Evolutionary conservation across 2,797 vertebrate genomes (phyloP).

Genomic region (Helarctos malayanus): DNA sequence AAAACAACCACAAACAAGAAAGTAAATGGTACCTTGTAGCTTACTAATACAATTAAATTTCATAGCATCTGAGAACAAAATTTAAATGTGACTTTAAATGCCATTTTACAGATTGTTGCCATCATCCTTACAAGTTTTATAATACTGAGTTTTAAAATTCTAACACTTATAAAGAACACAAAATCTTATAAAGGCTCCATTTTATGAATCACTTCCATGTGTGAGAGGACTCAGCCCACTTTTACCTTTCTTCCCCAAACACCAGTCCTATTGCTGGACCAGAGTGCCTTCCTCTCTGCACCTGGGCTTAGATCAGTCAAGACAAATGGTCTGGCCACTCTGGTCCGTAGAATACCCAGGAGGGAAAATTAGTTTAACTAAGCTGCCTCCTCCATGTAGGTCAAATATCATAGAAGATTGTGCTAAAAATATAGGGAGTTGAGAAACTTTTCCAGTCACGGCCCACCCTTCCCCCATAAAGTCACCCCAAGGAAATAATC

Average conservation of each 20-base stretch:
- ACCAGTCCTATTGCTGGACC: not conserved
- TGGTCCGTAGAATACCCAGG: not conserved
- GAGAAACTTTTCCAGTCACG: not conserved
- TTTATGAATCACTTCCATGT: slow-evolving; percentile 58
- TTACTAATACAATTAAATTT: slow-evolving; percentile 34
- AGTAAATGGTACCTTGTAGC: not conserved
- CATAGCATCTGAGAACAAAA: not conserved
- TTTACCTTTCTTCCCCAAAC: slow-evolving; percentile 19
- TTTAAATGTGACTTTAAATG: slow-evolving; percentile 15
- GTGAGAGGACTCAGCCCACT: not conserved
- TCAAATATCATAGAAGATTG: slow-evolving; percentile 21
- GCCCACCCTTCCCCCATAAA: not conserved
- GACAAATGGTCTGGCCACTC: not conserved
- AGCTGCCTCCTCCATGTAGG: slow-evolving; percentile 21
- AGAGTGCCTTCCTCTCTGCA: not conserved
- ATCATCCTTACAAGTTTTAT: slow-evolving; percentile 33
- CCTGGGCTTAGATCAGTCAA: not conserved
- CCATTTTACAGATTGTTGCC: slow-evolving; percentile 35
- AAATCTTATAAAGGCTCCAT: slow-evolving; percentile 42
- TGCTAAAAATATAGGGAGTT: not conserved
- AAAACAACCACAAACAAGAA: slow-evolving; percentile 51
- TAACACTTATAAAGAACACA: slow-evolving; percentile 55
- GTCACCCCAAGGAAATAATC: not conserved
- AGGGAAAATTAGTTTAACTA: slow-evolving; percentile 37
- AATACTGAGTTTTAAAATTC: slow-evolving; percentile 55